Conservation (phyloP, 92 coral and sea anemone genomes). For the Desmophyllum pertusum region DNA sequence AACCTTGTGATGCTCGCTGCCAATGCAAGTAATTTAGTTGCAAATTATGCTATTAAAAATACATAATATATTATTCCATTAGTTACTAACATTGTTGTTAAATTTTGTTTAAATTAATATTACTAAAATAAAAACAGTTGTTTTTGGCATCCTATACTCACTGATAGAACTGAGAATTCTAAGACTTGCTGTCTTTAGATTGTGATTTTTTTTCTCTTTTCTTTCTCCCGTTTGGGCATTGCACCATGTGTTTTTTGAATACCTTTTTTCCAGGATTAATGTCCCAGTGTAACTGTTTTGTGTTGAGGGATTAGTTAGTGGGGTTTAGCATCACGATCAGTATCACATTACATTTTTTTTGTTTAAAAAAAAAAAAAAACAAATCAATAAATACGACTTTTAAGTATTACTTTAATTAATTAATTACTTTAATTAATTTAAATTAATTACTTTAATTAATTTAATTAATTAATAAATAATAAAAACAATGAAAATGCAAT, state of each 20-base stretch:
- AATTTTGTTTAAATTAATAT: background rate
- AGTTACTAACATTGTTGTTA: background rate
- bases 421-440: no score
- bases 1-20: no score
- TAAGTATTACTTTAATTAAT: no score
- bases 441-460: no score
- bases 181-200: conserved; percentile 42
- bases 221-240: conserved; percentile 39
- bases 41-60: no score
- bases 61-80: background rate
- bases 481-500: no score
- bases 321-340: conserved; percentile 2
- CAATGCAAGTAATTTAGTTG: no score
- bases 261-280: conserved; percentile 18
- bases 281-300: conserved; percentile 18
- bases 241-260: conserved; percentile 19
- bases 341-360: no score
- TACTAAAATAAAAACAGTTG: background rate
- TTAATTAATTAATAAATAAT: no score
- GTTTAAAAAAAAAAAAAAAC: background rate
- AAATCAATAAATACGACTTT: background rate
- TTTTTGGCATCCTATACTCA: conserved; percentile 22
- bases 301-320: conserved; percentile 15
- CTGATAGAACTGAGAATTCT: conserved; percentile 31
- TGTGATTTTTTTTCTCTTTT: conserved; percentile 35